Conservation (phyloP, 2,113 vertebrate genomes). For the Nothoprocta perdicaria region DNA sequence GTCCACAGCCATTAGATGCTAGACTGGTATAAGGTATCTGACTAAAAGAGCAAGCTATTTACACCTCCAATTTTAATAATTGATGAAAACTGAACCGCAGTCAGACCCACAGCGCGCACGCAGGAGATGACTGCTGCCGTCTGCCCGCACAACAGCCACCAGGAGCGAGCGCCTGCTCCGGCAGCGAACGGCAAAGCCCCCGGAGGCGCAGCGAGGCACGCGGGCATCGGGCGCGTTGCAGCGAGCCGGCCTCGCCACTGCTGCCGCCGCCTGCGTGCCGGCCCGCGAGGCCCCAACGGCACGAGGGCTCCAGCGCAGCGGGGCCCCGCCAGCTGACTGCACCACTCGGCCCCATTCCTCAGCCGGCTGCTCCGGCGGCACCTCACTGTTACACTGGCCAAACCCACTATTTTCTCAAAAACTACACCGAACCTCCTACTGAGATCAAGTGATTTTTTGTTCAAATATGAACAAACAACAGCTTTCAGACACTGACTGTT, state of each 20-base stretch:
- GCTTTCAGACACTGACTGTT: not conserved
- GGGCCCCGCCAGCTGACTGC: not conserved
- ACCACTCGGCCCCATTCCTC: not conserved
- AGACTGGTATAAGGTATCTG: not conserved
- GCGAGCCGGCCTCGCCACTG: no score
- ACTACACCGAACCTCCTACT: not conserved
- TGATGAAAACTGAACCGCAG: not conserved
- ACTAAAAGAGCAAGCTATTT: not conserved
- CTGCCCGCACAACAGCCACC: not conserved
- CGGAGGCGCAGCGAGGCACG: not conserved
- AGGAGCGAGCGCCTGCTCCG: not conserved
- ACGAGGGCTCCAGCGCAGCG: not conserved
- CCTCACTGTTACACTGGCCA: not conserved
- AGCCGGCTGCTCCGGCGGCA: not conserved
- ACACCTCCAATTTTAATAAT: not conserved
- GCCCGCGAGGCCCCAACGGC: not conserved
- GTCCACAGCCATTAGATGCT: not conserved
- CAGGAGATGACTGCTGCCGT: not conserved
- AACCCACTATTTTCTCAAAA: not conserved
- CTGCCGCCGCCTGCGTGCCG: not conserved
- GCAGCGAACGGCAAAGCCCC: not conserved
- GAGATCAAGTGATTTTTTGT: fast-evolving
- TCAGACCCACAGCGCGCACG: fast-evolving
- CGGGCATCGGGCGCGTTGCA: no score
- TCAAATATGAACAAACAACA: not conserved